phyloP scores from a whole-genome alignment of 2,797 vertebrate genomes.

The Poeciliopsis presidionis region DNA sequence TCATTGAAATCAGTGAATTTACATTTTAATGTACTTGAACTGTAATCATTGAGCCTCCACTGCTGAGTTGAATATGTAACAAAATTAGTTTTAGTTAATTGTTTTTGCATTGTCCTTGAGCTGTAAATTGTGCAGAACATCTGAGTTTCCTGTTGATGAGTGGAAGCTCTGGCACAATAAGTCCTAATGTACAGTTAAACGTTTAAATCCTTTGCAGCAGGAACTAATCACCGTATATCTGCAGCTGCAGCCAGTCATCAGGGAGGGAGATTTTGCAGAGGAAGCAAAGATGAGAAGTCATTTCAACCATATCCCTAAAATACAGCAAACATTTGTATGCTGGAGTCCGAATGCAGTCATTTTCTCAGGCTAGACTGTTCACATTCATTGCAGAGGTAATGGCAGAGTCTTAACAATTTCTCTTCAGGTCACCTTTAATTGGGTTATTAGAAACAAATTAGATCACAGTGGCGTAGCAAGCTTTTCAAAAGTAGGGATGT shows the following conservation, averaged over 20 bases:
- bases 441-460: background rate
- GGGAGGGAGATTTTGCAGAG: constrained; percentile 13
- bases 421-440: background rate
- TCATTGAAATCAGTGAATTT: background rate
- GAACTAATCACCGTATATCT: constrained; percentile 42
- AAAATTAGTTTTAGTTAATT: background rate
- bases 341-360: no score
- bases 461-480: background rate
- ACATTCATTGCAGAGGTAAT: background rate
- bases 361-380: no score
- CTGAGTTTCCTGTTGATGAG: background rate
- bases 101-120: constrained; percentile 1
- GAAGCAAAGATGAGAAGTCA: constrained; percentile 18
- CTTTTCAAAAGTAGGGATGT: no score
- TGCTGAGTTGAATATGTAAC: background rate
- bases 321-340: background rate
- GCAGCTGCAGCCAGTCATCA: constrained; percentile 18
- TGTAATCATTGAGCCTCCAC: background rate
- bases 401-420: background rate
- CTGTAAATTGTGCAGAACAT: constrained; percentile 14
- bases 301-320: constrained; percentile 9
- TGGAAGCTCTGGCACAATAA: background rate
- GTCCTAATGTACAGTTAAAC: constrained; percentile 26
- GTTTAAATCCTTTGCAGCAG: constrained; percentile 16
- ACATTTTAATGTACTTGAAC: background rate